A percentile compares a stretch with the other conserved stretches of the same genome.
phyloP scores from a whole-genome alignment of 2,888 invertebrate species.

The Cantharis rufa region DNA sequence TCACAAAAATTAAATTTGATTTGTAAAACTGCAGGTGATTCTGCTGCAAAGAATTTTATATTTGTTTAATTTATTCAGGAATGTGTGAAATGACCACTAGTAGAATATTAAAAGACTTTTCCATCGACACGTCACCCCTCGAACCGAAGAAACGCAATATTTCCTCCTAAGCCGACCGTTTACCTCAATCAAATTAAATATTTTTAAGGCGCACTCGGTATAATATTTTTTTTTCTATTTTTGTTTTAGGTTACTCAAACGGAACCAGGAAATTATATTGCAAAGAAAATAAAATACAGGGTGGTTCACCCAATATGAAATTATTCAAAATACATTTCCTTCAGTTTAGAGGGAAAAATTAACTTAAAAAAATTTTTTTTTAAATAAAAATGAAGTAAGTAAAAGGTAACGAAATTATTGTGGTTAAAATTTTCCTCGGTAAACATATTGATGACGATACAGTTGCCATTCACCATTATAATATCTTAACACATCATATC shows the following conservation, averaged over 20 bases:
- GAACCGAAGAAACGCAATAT: background rate
- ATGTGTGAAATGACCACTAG: background rate
- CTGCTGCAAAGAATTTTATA: background rate
- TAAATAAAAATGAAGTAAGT: too few relatives aligned
- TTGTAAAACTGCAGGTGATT: background rate
- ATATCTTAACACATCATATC: too few relatives aligned
- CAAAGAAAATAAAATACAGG: too few relatives aligned
- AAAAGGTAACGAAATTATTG: too few relatives aligned
- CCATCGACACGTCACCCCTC: background rate
- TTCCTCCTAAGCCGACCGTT: background rate
- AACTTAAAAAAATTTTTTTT: too few relatives aligned
- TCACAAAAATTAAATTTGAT: background rate
- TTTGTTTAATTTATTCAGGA: background rate
- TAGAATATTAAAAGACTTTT: background rate
- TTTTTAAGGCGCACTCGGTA: background rate
- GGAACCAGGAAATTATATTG: too few relatives aligned
- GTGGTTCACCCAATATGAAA: background rate
- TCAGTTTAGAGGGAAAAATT: too few relatives aligned
- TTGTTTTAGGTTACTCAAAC: too few relatives aligned
- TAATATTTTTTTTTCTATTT: background rate
- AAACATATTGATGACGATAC: background rate
- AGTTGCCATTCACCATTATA: too few relatives aligned
- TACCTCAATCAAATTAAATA: background rate
- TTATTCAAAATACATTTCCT: background rate
- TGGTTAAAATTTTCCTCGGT: background rate